Evolutionary conservation across 2,797 vertebrate genomes (phyloP).

Genomic region (Pteropus rufus): DNA sequence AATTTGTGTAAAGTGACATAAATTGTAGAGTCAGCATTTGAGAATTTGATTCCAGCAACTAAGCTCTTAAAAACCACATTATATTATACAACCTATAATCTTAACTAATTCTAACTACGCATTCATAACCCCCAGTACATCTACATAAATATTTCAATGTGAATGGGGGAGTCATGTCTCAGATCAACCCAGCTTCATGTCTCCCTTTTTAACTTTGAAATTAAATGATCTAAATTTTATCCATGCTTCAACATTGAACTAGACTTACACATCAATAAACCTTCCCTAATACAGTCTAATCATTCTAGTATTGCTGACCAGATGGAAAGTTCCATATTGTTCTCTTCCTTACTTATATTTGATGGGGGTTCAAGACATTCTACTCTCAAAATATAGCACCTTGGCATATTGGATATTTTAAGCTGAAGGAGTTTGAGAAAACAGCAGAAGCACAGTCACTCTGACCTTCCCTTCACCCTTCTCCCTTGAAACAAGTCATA

Average conservation of each 20-base stretch:
- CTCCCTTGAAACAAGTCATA: neutral
- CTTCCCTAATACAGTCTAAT: neutral
- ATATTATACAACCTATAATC: neutral
- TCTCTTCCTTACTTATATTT: neutral
- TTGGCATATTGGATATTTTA: neutral
- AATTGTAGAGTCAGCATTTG: neutral
- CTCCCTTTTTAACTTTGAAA: neutral
- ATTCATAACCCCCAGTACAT: neutral
- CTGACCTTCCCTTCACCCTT: neutral
- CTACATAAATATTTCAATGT: neutral
- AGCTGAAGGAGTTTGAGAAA: neutral
- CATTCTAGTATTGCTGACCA: neutral
- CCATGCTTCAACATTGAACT: neutral
- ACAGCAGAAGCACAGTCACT: neutral
- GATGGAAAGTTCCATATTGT: neutral
- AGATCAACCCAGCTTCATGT: neutral
- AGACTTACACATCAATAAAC: neutral
- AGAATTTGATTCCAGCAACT: neutral
- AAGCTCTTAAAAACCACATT: neutral
- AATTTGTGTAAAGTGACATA: neutral
- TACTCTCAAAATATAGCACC: neutral
- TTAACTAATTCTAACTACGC: neutral
- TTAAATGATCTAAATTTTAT: neutral
- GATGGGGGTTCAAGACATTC: neutral
- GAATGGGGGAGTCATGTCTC: neutral